Base-by-base conservation (phyloP, 2,797 vertebrate species). In the Pempheris klunzingeri region DNA sequence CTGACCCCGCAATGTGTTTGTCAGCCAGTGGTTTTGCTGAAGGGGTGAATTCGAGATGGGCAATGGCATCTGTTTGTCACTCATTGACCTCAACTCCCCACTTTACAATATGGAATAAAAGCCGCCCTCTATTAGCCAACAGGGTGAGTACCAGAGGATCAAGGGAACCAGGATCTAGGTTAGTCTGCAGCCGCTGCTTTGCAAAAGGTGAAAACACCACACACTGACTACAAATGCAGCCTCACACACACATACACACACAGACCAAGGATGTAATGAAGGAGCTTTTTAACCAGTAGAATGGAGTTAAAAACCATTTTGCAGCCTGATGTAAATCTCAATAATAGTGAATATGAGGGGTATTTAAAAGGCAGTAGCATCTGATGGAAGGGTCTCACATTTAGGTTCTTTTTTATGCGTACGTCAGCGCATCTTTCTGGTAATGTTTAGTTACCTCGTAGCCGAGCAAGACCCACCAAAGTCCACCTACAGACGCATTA, bases 21-120 rank as follows among this genome's bases (percentile, higher is more conserved):
- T 81, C 77, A 74, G 84, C 81, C 75, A 83, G 78, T 34, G 60
- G 74, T 60, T 85, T 85, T 66, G 62, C 78, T 79, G 84, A 84
- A 86, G 80, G 84, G 47, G 46, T 84, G 86, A 77, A 65, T 78
- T 77, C 22, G 64, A 82, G 89, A 91, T 78, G 84, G 89, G 84
- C 83, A 72, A 87, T 77, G 88, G 85, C 90, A 93, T 87, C 90
- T 87, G 86, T 76, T 92, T 92, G 87, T 90, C 85, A 89, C 87
- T 91, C 85, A 73, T 38, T 92, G 88, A 92, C 88, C 90, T 87
- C 88, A 88, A 64, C 77, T 87, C 87, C 80, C 85, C 74, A 92
- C 89, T 94, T 93, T 92, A 81, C 87, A 94, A 92, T 89, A 90
- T 91, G 90, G 89, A 92, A 91, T 88, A 92, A 91, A 94, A 92